These are phyloP conservation scores for Hemiprocne comata DNA, from an alignment of 2,113 vertebrate genomes.

Conservation along the genomic window DNA sequence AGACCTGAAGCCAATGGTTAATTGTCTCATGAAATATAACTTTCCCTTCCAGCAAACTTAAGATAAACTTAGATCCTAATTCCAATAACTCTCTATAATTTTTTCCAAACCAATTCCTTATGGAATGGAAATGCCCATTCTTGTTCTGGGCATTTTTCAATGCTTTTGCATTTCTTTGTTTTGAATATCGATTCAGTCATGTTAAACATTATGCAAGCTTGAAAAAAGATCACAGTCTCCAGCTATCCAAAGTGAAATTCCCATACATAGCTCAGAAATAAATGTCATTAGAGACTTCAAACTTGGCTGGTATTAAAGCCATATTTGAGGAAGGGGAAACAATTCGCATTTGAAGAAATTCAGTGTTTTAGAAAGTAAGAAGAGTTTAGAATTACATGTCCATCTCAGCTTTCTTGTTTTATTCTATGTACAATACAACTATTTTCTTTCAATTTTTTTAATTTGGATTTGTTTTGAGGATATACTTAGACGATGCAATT, in stretches of 20 bases:
- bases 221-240: slow-evolving; percentile 40
- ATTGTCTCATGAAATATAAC: slow-evolving; percentile 49
- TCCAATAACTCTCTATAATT: slow-evolving; percentile 38
- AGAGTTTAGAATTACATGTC: slow-evolving; percentile 9
- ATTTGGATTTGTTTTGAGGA: neutral
- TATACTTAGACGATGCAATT: neutral
- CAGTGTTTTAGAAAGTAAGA: slow-evolving; percentile 7
- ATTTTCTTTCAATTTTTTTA: neutral
- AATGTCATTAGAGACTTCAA: slow-evolving; percentile 53
- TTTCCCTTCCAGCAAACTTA: slow-evolving; percentile 61
- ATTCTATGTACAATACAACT: neutral
- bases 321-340: slow-evolving; percentile 5
- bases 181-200: slow-evolving; percentile 48
- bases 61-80: slow-evolving; percentile 59
- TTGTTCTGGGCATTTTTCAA: slow-evolving; percentile 37
- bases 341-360: slow-evolving; percentile 32
- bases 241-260: slow-evolving; percentile 27
- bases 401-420: slow-evolving; percentile 41
- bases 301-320: slow-evolving; percentile 49
- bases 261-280: slow-evolving; percentile 32
- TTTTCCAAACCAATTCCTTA: slow-evolving; percentile 66
- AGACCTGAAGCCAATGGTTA: slow-evolving; percentile 24
- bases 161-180: slow-evolving; percentile 35
- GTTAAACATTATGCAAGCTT: slow-evolving; percentile 44
- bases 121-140: slow-evolving; percentile 46